Percentiles rank a stretch among this genome's conserved stretches.
phyloP scores from a whole-genome alignment of 1,140 invertebrate species.

The Pseudomyrmex cubaensis region DNA sequence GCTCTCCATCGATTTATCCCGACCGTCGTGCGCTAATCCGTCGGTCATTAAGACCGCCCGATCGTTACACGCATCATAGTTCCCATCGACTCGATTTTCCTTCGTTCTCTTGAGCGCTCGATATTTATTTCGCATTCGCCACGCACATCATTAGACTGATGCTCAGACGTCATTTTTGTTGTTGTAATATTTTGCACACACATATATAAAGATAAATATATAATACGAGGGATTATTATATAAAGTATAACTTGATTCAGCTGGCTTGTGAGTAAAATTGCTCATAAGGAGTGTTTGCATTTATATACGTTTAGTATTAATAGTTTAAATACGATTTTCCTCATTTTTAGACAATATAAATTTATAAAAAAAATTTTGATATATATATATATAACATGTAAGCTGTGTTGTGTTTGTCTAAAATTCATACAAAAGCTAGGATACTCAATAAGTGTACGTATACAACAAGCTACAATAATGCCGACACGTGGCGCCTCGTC shows the following conservation, averaged over 20 bases:
- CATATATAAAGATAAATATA: neutral
- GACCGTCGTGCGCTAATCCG: constrained; percentile 62
- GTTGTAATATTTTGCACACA: constrained; percentile 9
- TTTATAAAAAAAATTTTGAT: neutral
- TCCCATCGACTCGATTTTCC: constrained; percentile 55
- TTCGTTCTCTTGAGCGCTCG: constrained; percentile 44
- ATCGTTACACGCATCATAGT: constrained; percentile 74
- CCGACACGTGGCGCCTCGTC: constrained; percentile 73
- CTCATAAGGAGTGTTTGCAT: no score
- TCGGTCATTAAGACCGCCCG: constrained; percentile 73
- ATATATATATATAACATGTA: no score
- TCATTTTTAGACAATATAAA: neutral
- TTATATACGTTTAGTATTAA: neutral
- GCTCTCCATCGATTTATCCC: constrained; percentile 72
- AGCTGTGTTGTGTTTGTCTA: neutral
- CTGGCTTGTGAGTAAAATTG: neutral
- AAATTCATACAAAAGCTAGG: constrained; percentile 6
- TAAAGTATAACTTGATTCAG: neutral
- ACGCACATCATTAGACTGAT: constrained; percentile 39
- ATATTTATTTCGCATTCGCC: constrained; percentile 70
- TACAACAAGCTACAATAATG: constrained; percentile 28
- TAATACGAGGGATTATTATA: neutral
- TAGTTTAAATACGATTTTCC: neutral
- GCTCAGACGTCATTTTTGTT: neutral
- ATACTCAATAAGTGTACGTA: neutral